Evolutionary conservation across 1,140 invertebrate genomes (phyloP), one percentile per base, ranked within the genome.

Genomic region (Asbolus verrucosus): DNA sequence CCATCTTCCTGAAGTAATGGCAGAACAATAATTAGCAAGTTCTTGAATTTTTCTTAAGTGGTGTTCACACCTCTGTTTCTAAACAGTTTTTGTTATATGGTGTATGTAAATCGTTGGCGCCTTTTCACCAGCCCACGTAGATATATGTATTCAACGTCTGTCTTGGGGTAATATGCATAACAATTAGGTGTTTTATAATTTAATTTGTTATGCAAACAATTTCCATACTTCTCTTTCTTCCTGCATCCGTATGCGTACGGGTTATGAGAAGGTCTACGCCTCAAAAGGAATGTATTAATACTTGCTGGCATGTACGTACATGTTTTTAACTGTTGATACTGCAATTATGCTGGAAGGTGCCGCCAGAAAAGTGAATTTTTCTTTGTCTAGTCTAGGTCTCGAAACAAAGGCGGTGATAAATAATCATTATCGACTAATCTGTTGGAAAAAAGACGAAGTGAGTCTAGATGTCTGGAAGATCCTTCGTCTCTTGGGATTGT

Each of bases 51-150:
- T 54, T 54, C n/a, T 27, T 11, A 0, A 11, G 18, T n/a, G 2
- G 11, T n/a, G 33, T 11, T 36, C 46, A 54, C 46, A 30, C 46
- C 46, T 36, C 3, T 27, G 24, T 27, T 27, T 27, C 24, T 36
- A n/a, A 36, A 36, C 46, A 27, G 43, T 50, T 21, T 15, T 14
- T 27, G 46, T 21, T 5, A 54, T 27, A 54, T n/a, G n/a, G n/a
- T n/a, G 46, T 54, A 24, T 54, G 46, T 54, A 54, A 54, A 54
- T 54, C n/a, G 41, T 46, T 54, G 46, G 46, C 46, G 46, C 46
- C 46, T 54, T 54, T 54, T 27, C 21, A 27, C 46, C 46, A 27
- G 14, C 46, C 46, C 21, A 54, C 46, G n/a, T n/a, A n/a, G n/a
- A n/a, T n/a, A n/a, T n/a, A n/a, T n/a, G n/a, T n/a, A n/a, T n/a